phyloP scores from a whole-genome alignment of 2,113 vertebrate species.

The Anolis carolinensis region DNA sequence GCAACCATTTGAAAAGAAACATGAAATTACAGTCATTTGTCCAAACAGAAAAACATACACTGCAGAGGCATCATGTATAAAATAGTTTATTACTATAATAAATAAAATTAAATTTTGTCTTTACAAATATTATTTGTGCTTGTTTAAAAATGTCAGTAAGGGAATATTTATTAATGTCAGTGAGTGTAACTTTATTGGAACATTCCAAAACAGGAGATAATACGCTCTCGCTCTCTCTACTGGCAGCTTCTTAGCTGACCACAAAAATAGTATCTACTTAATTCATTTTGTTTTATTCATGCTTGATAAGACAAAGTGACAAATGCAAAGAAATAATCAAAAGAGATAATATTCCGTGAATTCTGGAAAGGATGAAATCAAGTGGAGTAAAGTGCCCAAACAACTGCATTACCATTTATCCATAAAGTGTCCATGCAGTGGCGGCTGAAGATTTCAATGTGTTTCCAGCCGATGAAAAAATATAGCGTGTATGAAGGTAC shows the following conservation, averaged over 20 bases:
- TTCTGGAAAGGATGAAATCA: constrained; percentile 65
- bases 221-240: constrained; percentile 55
- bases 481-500: constrained; percentile 62
- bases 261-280: constrained; percentile 82
- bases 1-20: not conserved
- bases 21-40: not conserved
- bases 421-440: constrained; percentile 68
- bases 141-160: constrained; percentile 87
- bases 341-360: constrained; percentile 65
- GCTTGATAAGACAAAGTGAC: constrained; percentile 76
- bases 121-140: constrained; percentile 97
- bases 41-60: constrained; percentile 40
- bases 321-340: constrained; percentile 71
- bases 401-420: constrained; percentile 59
- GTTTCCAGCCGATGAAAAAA: constrained; percentile 63
- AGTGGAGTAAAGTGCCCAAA: constrained; percentile 67
- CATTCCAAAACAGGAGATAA: constrained; percentile 73
- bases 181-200: constrained; percentile 70
- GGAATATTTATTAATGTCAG: constrained; percentile 74
- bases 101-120: constrained; percentile 89
- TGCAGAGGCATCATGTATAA: constrained; percentile 81
- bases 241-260: constrained; percentile 83
- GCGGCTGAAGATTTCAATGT: constrained; percentile 55
- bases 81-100: constrained; percentile 97
- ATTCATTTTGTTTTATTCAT: constrained; percentile 70